Evolutionary conservation across 2,797 vertebrate species (phyloP).

Genomic region (Spinus olivaceus): DNA sequence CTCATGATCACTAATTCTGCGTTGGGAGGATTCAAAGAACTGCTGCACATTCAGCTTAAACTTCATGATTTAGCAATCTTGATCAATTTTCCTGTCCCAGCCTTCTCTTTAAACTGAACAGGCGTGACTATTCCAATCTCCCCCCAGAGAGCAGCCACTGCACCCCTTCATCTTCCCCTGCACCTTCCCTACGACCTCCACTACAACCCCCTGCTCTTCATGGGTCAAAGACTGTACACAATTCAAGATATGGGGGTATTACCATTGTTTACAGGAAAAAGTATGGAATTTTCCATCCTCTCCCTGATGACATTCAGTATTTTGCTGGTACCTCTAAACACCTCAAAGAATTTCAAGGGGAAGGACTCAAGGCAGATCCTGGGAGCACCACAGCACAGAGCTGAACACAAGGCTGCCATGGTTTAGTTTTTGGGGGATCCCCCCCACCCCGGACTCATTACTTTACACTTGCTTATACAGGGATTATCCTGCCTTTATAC

Average conservation of each 20-base stretch:
- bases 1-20: background rate
- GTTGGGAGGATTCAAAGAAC: background rate
- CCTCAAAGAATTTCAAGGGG: background rate
- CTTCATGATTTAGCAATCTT: background rate
- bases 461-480: background rate
- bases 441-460: rapidly evolving
- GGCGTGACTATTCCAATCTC: background rate
- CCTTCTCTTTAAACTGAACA: background rate
- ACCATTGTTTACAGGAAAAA: background rate
- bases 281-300: background rate
- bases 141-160: background rate
- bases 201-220: background rate
- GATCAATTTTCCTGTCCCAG: background rate
- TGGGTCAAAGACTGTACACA: background rate
- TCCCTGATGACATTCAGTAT: background rate
- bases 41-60: background rate
- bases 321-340: background rate
- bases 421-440: background rate
- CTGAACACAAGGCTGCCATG: background rate
- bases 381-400: background rate
- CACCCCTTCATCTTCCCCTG: background rate
- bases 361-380: background rate
- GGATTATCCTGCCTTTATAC: background rate
- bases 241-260: too few species aligned
- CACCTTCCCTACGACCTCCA: background rate